Base-by-base conservation (phyloP, 2,113 vertebrate species). In the Ciconia maguari region DNA sequence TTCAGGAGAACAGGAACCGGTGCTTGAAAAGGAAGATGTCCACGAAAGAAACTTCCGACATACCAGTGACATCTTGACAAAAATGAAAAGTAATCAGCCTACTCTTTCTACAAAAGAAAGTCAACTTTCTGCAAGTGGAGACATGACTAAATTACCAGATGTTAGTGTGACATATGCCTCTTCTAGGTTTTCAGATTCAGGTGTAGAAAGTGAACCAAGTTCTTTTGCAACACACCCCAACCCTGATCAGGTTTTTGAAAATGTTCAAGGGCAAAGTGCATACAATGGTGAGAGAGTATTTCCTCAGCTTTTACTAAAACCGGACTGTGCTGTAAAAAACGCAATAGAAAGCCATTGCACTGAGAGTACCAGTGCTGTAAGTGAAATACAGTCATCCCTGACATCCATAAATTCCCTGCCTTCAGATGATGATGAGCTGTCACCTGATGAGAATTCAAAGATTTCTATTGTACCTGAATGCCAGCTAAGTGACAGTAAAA, bases 331-430 rank as follows among this genome's bases (percentile, higher is more conserved):
- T 90, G 81, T 98, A 72, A 98, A 97, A 93, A 97, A 96, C 15
- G 65, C 97, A 44, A 60, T 98, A 81, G 99, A 99, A 88, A 98
- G 97, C 85, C 98, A 98, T 54, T 98, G 98, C 93, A 98, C 98
- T 34, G 99, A 99, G 96, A 99, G 98, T 91, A 99, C 98, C 26
- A 99, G 99, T 54, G 98, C 97, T 81, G 97, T 99, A 41, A 99
- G 99, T 92, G 99, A 99, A 95, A 99, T 99, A 90, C 99, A 99
- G 90, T 99, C 99, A 55, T 99, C 99, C 41, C 97, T 99, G 84
- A 99, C 99, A n/a, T 99, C 99, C 51, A 99, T 99, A 96, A 99
- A 99, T 94, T 99, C 99, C 38, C 97, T 99, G 54, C 99, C 99
- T 80, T 99, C 99, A 70, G 99, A 99, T 90, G 99, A 99, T 77